Conservation (phyloP, 2,113 vertebrate species). For the Nettapus auritus region DNA sequence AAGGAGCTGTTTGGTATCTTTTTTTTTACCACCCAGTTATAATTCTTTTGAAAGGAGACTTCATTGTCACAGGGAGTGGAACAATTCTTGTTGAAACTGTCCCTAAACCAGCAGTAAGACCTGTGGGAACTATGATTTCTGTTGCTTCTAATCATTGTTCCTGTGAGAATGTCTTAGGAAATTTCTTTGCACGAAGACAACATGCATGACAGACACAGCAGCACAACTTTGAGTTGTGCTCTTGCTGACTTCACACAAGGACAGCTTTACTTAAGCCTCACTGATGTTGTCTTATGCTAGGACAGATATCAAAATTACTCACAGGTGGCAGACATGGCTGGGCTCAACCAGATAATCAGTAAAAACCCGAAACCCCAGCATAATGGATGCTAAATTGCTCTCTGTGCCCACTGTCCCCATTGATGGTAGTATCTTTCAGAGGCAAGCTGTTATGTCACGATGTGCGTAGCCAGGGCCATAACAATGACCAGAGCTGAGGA, state of each 20-base stretch:
- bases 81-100: not conserved
- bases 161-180: not conserved
- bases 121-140: not conserved
- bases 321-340: not conserved
- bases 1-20: not conserved
- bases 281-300: not conserved
- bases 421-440: not conserved
- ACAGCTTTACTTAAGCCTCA: not conserved
- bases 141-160: not conserved
- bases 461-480: not conserved
- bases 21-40: not conserved
- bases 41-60: not conserved
- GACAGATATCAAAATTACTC: not conserved
- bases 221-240: not conserved
- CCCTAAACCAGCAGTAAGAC: not conserved
- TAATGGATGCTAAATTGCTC: not conserved
- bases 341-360: not conserved
- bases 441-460: not conserved
- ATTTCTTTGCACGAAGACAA: not conserved
- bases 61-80: not conserved
- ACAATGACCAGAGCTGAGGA: not conserved
- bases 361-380: not conserved
- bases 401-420: not conserved
- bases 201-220: rapidly evolving
- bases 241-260: not conserved